Evolutionary conservation across 2,797 vertebrate genomes (phyloP), one percentile per base, ranked within the genome.

Genomic region (Anguilla marmorata): DNA sequence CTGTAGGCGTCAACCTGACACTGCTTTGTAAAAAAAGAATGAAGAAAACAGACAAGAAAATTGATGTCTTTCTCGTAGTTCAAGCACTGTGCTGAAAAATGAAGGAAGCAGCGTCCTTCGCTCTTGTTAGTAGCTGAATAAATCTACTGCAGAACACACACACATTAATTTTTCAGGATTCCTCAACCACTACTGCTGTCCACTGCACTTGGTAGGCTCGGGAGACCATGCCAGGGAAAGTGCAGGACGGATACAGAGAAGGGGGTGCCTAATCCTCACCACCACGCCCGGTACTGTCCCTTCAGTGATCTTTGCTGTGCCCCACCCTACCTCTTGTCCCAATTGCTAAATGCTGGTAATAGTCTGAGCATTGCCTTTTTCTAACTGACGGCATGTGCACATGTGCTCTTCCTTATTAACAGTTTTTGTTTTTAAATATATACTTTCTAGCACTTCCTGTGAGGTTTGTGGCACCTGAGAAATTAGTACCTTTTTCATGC

Each of bases 161-260:
- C 88, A 93, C 93, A 94, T 94, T 89, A 90, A 94, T 95, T 94
- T 95, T 93, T 94, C 90, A 95, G 30, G 74, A 79, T 11, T 41
- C 11, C 27, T 79, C 3, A 19, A 79, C 33, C 33, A 1, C 74
- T 79, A 37, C 74, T 37, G 69, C 74, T 33, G 27, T 79, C 74
- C 14, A 16, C 37, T 79, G 33, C 74, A 79, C 37, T 12, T 19
- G 74, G 14, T 41, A 19, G 14, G 1, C 37, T 21, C 16, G 12
- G 33, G 85, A 66, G 24, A 86, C 58, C 85, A 16, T 7, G 11
- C 60, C 63, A 19, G 85, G 12, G 33, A 5, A 16, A 33, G 33
- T 9, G 37, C 33, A 79, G 33, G 74, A 24, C 21, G 0, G 24
- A 24, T 21, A n/a, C 63, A 19, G 74, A 30, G 74, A 5, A 30